Conservation (phyloP, 1,140 invertebrate genomes). For the Drosophila fuyamai region DNA sequence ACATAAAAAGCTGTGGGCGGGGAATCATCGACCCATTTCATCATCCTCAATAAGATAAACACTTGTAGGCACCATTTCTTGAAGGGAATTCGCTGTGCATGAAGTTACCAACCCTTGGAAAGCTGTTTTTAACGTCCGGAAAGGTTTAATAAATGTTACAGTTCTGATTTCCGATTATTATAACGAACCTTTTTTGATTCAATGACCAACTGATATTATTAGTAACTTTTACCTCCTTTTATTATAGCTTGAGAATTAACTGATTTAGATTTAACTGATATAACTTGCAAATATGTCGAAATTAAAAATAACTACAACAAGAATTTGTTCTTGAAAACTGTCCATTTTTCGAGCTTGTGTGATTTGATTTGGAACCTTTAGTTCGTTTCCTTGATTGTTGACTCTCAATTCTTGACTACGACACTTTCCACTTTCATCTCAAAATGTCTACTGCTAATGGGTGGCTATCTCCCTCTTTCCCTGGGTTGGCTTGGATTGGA, state of each 20-base stretch:
- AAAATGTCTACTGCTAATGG: constrained; percentile 3
- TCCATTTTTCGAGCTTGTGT: background rate
- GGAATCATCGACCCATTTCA: background rate
- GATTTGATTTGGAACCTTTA: background rate
- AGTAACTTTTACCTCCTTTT: background rate
- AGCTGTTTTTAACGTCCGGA: background rate
- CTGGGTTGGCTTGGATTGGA: constrained; percentile 11
- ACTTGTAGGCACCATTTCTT: constrained; percentile 3
- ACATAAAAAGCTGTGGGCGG: background rate
- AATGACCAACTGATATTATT: background rate
- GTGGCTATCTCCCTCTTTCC: constrained; percentile 14
- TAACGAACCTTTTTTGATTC: background rate
- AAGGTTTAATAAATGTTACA: too few species aligned
- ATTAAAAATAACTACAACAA: background rate
- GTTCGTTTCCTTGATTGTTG: background rate
- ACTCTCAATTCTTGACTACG: background rate
- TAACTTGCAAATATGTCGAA: background rate
- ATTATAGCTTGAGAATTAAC: background rate
- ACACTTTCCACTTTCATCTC: background rate
- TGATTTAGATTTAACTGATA: background rate
- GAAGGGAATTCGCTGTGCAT: constrained; percentile 4
- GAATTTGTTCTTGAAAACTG: constrained; percentile 1
- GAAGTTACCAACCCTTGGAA: background rate
- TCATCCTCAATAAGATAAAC: background rate
- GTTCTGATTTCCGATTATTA: too few species aligned